These are phyloP conservation scores for Aspidiotus rigidus DNA, from an alignment of 2,888 invertebrate genomes.

Conservation along the genomic window DNA sequence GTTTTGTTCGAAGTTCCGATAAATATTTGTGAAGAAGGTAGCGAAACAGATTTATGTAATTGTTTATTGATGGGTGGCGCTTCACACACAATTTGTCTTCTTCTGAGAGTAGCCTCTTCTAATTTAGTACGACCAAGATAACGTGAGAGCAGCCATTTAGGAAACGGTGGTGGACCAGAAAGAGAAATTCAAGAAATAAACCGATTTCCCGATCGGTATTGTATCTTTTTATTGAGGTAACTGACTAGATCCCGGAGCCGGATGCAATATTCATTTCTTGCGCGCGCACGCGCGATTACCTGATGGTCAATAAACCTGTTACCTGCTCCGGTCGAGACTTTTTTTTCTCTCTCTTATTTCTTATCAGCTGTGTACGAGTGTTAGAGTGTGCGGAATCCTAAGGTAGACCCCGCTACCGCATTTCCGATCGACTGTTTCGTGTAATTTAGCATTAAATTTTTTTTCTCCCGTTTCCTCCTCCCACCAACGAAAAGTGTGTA, in stretches of 20 bases:
- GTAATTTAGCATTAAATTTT: background rate
- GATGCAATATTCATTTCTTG: conserved; percentile 21
- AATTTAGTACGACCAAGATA: background rate
- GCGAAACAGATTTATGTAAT: background rate
- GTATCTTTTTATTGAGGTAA: conserved; percentile 19
- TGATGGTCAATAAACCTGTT: conserved; percentile 32
- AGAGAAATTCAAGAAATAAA: conserved; percentile 24
- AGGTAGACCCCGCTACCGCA: background rate
- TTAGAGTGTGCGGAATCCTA: background rate
- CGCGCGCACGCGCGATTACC: conserved; percentile 20
- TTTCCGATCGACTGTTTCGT: background rate
- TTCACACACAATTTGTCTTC: background rate
- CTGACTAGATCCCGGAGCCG: conserved; percentile 34
- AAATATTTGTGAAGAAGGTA: too few species aligned
- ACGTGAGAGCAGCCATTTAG: background rate
- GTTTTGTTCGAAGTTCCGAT: too few species aligned
- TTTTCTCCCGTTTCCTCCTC: background rate
- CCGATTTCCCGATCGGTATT: conserved; percentile 17
- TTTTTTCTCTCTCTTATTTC: conserved; percentile 1
- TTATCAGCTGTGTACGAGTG: background rate
- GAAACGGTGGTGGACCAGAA: background rate
- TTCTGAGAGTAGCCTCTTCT: too few species aligned
- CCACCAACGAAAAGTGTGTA: too few species aligned
- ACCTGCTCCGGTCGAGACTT: conserved; percentile 6
- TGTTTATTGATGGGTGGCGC: background rate